Conservation (phyloP, 2,888 invertebrate genomes). For the Ypsolopha scabrella region DNA sequence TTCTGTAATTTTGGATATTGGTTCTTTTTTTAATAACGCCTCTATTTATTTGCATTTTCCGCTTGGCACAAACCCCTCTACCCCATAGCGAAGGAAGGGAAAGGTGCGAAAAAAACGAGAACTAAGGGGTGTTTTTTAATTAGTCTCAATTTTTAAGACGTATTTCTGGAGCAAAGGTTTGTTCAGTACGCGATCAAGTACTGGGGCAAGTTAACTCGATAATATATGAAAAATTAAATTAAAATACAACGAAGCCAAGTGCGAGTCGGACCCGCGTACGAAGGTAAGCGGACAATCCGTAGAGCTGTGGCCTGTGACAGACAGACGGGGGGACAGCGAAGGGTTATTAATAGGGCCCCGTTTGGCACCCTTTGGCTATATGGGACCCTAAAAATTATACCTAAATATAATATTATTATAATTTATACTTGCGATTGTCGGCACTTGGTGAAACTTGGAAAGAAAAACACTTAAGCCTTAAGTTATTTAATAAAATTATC, state of each 20-base stretch:
- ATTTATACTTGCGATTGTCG: too few species aligned
- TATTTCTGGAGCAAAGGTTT: background rate
- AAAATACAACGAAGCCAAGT: too few species aligned
- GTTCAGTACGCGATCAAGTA: background rate
- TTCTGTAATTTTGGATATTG: too few species aligned
- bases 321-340: background rate
- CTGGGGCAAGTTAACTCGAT: background rate
- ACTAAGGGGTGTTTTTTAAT: conserved; percentile 45
- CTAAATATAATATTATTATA: too few species aligned
- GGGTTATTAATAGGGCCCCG: background rate
- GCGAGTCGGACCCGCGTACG: background rate
- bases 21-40: too few species aligned
- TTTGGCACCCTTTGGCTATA: background rate
- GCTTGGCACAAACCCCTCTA: background rate
- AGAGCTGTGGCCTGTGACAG: background rate
- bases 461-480: background rate
- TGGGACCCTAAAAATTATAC: background rate
- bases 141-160: conserved; percentile 38
- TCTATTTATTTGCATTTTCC: background rate
- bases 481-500: too few species aligned
- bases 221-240: too few species aligned
- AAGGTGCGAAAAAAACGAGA: background rate
- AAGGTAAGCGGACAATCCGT: background rate
- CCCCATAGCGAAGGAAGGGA: background rate
- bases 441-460: too few species aligned